A percentile compares a stretch with the other conserved stretches of the same genome.
These are phyloP conservation scores for Sakesphorus luctuosus DNA, from an alignment of 2,113 vertebrate species.

Conservation along the genomic window DNA sequence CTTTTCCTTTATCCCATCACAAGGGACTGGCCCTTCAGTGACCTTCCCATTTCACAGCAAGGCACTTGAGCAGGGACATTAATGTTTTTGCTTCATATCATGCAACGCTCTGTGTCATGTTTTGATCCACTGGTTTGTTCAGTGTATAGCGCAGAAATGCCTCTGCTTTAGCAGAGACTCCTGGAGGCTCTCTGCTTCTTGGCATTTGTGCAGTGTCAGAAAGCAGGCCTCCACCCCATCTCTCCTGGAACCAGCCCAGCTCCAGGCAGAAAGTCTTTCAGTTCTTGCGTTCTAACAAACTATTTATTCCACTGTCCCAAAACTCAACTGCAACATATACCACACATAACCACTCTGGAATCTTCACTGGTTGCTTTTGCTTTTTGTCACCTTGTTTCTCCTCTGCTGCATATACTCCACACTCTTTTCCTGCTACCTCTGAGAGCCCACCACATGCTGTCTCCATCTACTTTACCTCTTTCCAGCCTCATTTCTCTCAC, in stretches of 20 bases:
- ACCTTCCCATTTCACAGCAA: constrained; percentile 13
- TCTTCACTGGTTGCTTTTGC: not conserved
- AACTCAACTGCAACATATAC: not conserved
- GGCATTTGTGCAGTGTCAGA: not conserved
- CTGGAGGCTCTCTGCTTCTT: not conserved
- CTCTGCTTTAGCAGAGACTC: not conserved
- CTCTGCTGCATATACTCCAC: not conserved
- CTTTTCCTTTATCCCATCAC: not conserved
- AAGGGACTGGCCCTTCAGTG: not conserved
- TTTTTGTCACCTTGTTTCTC: not conserved
- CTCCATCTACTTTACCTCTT: not conserved
- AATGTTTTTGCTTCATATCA: not conserved
- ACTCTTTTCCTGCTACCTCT: not conserved
- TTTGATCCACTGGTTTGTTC: not conserved
- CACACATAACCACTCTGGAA: not conserved
- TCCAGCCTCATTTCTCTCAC: not conserved
- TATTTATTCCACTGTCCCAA: not conserved
- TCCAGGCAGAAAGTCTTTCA: not conserved
- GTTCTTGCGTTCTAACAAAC: not conserved
- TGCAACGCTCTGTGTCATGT: not conserved
- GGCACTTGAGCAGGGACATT: not conserved
- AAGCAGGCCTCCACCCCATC: not conserved
- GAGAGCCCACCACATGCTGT: not conserved
- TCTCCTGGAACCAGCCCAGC: not conserved
- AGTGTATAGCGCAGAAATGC: not conserved